These are phyloP conservation scores for Andrena chrysosceles DNA, from an alignment of 2,888 invertebrate species.

Conservation along the genomic window DNA sequence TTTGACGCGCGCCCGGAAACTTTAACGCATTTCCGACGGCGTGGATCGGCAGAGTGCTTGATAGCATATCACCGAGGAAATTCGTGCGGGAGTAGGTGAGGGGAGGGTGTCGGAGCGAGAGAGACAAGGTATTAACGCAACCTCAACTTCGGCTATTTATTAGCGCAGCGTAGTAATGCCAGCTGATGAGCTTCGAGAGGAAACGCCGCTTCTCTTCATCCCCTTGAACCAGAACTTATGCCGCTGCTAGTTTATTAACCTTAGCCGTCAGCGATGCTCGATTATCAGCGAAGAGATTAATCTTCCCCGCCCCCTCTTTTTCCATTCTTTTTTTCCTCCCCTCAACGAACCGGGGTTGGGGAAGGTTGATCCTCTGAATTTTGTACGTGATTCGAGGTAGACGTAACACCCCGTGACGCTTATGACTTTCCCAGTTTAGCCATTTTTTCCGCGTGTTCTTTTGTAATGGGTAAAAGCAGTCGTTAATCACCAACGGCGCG, in stretches of 20 bases:
- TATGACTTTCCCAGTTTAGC: background rate
- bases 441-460: background rate
- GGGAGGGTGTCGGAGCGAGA: slow-evolving; percentile 54
- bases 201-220: slow-evolving; percentile 60
- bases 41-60: slow-evolving; percentile 34
- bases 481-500: no score
- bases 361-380: background rate
- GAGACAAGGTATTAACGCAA: slow-evolving; percentile 79
- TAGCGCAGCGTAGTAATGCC: slow-evolving; percentile 79
- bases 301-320: background rate
- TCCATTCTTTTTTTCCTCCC: background rate
- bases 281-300: slow-evolving; percentile 36
- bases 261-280: slow-evolving; percentile 28
- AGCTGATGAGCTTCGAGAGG: slow-evolving; percentile 76
- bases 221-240: slow-evolving; percentile 46
- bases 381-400: background rate
- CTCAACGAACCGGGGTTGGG: background rate
- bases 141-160: slow-evolving; percentile 82
- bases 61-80: slow-evolving; percentile 54
- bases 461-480: background rate
- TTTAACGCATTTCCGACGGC: slow-evolving; percentile 40
- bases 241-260: slow-evolving; percentile 53
- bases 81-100: slow-evolving; percentile 68
- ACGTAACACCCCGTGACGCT: background rate
- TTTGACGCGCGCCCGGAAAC: slow-evolving; percentile 28